Evolutionary conservation across 1,140 invertebrate genomes (phyloP), one percentile per base, ranked within the genome.

Genomic region (Camponotus pennsylvanicus): DNA sequence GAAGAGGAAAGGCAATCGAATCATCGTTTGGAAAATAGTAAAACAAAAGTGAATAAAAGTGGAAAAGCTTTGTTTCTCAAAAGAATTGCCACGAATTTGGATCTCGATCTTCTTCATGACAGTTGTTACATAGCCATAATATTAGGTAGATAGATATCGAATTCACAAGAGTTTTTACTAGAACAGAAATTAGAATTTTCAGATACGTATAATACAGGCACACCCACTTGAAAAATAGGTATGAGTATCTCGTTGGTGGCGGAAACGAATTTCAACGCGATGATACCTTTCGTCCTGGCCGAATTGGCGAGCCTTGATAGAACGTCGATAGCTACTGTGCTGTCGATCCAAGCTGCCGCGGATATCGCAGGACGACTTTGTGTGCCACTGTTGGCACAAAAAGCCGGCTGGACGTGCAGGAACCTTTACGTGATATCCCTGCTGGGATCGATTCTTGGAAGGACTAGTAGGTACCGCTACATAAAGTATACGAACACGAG

Each of bases 291-390:
- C 71, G 90, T 95, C 6, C 86, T 95, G 9, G 73, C 87, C 4
- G 93, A 95, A 59, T 75, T 95, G 13, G 89, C 92, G 2, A 83
- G 86, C 0, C 93, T 95, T 11, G 82, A 91, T 3, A 85, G 89
- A n/a, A 84, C 80, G 3, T 89, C 93, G 7, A 89, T 95, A 32
- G 95, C 94, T 0, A 92, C 80, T 4, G 86, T 94, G 3, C 91
- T 94, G 71, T 94, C 93, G 7, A 86, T 95, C 4, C 93, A 94
- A 86, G 93, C 91, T 15, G 75, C 88, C 15, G 88, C 92, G 8
- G 94, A 95, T 40, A 94, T 95, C 40, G 32, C 87, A 1, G 94
- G 92, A 70, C 90, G 95, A n/a, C 86, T 95, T n/a, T 85, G 92
- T 4, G 78, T 95, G 18, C 95, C 95, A 5, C 49, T 94, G 7